phyloP scores from a whole-genome alignment of 2,797 vertebrate species.

The Brachyalestes nurse region DNA sequence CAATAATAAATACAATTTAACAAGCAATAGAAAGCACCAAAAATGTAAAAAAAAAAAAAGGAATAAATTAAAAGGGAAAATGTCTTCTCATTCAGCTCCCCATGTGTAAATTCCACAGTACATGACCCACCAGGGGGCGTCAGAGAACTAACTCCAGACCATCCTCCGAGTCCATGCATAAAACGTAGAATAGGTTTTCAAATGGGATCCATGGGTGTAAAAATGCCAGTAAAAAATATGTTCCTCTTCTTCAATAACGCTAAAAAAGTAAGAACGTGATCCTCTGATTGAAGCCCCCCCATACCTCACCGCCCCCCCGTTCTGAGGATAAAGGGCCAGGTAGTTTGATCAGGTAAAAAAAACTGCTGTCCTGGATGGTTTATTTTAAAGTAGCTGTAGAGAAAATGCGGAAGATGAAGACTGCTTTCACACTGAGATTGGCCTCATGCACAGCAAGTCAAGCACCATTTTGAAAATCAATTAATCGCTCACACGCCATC shows the following conservation, averaged over 20 bases:
- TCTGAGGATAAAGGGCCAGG: conserved; percentile 6
- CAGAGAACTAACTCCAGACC: conserved; percentile 18
- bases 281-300: background rate
- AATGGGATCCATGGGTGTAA: conserved; percentile 14
- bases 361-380: background rate
- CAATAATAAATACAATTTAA: conserved; percentile 54
- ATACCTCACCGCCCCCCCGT: background rate
- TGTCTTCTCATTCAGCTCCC: background rate
- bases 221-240: conserved; percentile 24
- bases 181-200: conserved; percentile 3
- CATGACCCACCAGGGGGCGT: conserved; percentile 40
- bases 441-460: conserved; percentile 17
- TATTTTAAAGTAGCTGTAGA: background rate
- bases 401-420: background rate
- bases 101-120: background rate
- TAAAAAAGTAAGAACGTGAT: conserved; percentile 15
- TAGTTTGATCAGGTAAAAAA: conserved; percentile 3
- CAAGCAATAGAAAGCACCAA: conserved; percentile 45
- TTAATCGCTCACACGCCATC: conserved; percentile 11
- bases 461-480: conserved; percentile 39
- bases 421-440: background rate
- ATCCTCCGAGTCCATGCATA: background rate
- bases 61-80: conserved; percentile 53
- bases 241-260: background rate
- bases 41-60: background rate